phyloP scores from a whole-genome alignment of 2,888 invertebrate species.

The Agriopis leucophaearia region DNA sequence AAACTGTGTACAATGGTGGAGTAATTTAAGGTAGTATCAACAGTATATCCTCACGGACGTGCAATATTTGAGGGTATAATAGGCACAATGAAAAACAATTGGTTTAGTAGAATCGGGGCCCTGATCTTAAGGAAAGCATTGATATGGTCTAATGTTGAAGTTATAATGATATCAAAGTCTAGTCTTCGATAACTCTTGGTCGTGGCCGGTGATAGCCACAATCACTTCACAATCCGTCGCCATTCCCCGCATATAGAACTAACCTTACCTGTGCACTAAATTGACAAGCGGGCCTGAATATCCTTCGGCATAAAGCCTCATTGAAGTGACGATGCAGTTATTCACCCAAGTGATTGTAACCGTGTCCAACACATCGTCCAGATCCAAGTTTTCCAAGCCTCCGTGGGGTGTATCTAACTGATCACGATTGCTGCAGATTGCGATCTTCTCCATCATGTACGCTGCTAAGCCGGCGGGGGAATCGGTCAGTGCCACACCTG shows the following conservation, averaged over 20 bases:
- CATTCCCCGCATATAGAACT: background rate
- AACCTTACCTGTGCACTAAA: conserved; percentile 64
- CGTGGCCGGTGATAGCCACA: too few relatives aligned
- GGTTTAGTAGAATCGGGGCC: too few relatives aligned
- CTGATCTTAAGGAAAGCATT: background rate
- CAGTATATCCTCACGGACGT: too few relatives aligned
- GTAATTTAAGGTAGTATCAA: too few relatives aligned
- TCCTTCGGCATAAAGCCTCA: conserved; percentile 91
- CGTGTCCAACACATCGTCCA: conserved; percentile 92
- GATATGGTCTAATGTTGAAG: background rate
- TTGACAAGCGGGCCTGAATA: conserved; percentile 61
- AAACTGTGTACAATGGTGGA: too few relatives aligned
- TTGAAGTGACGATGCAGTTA: conserved; percentile 91
- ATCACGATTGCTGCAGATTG: conserved; percentile 88
- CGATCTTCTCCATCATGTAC: conserved; percentile 96
- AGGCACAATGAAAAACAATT: too few relatives aligned
- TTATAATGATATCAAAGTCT: background rate
- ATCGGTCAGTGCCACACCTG: conserved; percentile 90
- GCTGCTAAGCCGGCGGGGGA: conserved; percentile 95
- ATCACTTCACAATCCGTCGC: background rate
- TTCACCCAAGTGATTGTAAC: conserved; percentile 94
- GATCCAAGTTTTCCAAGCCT: conserved; percentile 87
- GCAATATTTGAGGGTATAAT: too few relatives aligned
- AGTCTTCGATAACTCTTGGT: too few relatives aligned
- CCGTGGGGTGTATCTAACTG: conserved; percentile 88